phyloP scores from a whole-genome alignment of 2,113 vertebrate species.

The Andinoacara biseriatus region DNA sequence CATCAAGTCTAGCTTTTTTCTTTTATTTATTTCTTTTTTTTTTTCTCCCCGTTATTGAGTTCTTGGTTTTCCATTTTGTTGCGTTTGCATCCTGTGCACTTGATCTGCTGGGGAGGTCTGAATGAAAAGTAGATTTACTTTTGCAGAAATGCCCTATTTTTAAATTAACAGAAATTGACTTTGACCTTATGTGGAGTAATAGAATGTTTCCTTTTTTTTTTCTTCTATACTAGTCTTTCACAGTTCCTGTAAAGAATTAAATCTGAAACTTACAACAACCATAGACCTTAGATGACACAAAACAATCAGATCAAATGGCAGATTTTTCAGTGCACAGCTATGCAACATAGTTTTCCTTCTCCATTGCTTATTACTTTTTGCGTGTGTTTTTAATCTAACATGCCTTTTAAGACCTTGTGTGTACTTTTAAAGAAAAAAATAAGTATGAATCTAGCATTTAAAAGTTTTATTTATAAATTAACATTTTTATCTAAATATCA shows the following conservation, averaged over 20 bases:
- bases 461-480: slow-evolving; percentile 1
- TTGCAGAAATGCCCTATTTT: not conserved
- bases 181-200: not conserved
- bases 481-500: not conserved
- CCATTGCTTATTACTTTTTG: slow-evolving; percentile 73
- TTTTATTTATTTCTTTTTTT: slow-evolving; percentile 31
- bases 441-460: slow-evolving; percentile 21
- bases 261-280: not conserved
- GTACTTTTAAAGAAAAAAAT: slow-evolving; percentile 40
- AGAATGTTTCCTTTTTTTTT: not conserved
- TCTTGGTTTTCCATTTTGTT: slow-evolving; percentile 73
- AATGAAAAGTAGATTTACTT: not conserved
- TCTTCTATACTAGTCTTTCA: not conserved
- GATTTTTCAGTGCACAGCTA: slow-evolving; percentile 78
- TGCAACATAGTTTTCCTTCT: slow-evolving; percentile 74
- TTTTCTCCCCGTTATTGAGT: slow-evolving; percentile 47
- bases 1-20: slow-evolving; percentile 76
- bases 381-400: slow-evolving; percentile 58
- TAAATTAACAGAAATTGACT: not conserved
- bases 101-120: slow-evolving; percentile 82
- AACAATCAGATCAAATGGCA: slow-evolving; percentile 29
- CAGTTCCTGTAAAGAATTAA: not conserved
- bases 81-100: slow-evolving; percentile 86
- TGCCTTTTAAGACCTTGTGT: slow-evolving; percentile 59
- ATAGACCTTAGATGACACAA: not conserved